phyloP scores from a whole-genome alignment of 2,113 vertebrate genomes.

The Rhinolophus ferrumequinum region DNA sequence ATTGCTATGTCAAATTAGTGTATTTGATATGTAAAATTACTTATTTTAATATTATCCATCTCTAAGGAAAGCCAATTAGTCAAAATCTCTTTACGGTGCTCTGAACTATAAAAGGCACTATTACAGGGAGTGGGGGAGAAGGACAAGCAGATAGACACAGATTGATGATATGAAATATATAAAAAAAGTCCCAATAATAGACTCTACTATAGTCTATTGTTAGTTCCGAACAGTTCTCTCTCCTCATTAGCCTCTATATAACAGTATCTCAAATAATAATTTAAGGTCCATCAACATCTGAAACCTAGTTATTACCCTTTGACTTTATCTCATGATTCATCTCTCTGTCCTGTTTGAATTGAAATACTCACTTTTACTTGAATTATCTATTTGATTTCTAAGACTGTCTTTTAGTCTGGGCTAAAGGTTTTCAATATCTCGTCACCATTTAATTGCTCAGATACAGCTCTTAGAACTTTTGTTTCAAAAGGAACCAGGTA shows the following conservation, averaged over 20 bases:
- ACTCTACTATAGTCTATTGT: no score
- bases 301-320: not conserved
- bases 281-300: not conserved
- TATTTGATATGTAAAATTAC: not conserved
- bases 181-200: not conserved
- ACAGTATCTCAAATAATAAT: not conserved
- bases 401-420: not conserved
- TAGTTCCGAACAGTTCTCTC: not conserved
- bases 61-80: not conserved
- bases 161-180: not conserved
- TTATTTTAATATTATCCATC: not conserved
- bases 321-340: not conserved
- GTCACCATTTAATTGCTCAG: not conserved
- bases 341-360: not conserved
- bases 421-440: not conserved
- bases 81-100: not conserved
- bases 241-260: not conserved
- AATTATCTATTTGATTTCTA: not conserved
- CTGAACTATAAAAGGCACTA: not conserved
- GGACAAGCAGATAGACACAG: not conserved
- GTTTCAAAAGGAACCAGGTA: not conserved
- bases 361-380: not conserved
- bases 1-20: not conserved
- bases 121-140: not conserved
- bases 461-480: not conserved